Percentiles rank a stretch among this genome's conserved stretches.
phyloP scores from a whole-genome alignment of 1,140 invertebrate species.

The Trichonephila clavata region DNA sequence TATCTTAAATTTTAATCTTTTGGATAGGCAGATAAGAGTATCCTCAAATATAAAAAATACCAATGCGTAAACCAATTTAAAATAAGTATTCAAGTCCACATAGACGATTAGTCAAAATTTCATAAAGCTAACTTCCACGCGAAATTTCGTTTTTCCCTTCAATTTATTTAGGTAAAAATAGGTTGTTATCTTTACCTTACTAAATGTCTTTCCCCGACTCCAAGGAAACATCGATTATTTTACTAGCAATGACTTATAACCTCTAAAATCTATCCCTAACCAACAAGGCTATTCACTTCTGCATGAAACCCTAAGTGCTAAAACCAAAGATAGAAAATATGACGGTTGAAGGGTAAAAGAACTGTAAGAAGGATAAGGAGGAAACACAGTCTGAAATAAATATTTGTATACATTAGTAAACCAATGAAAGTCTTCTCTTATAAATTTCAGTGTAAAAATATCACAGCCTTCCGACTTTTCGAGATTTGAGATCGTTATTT shows the following conservation, averaged over 20 bases:
- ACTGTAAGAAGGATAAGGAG: background rate
- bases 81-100: background rate
- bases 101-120: background rate
- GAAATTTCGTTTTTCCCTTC: constrained; percentile 1
- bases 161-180: constrained; percentile 53
- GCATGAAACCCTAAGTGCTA: background rate
- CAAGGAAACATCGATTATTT: background rate
- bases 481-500: background rate
- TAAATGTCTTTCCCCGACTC: background rate
- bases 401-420: constrained; percentile 17
- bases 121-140: background rate
- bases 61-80: background rate
- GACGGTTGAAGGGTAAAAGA: background rate
- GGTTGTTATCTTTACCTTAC: constrained; percentile 47
- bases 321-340: constrained; percentile 42
- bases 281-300: background rate
- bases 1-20: no score
- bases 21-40: no score
- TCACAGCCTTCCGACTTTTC: background rate
- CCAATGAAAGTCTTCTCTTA: constrained; percentile 33
- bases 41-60: no score
- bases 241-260: constrained; percentile 33
- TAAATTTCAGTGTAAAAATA: constrained; percentile 9
- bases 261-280: constrained; percentile 1
- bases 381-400: constrained; percentile 38